Base-by-base conservation (phyloP, 2,113 vertebrate species). In the Phyllostomus discolor region DNA sequence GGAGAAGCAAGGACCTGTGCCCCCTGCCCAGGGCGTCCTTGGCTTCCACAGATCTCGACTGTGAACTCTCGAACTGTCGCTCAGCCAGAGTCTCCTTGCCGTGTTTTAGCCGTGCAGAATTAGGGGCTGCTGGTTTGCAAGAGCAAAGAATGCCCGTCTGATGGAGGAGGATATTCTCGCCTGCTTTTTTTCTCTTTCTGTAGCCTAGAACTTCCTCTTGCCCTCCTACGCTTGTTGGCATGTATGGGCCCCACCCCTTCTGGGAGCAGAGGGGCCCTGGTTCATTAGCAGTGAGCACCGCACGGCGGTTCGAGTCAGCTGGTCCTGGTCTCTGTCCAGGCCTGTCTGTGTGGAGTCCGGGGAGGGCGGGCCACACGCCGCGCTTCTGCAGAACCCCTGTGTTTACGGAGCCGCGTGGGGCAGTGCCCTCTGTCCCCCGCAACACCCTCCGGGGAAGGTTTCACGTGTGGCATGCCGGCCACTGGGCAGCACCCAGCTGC, bases 261-360 rank as follows among this genome's bases (percentile, higher is more conserved):
- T 26, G 66, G 75, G 67, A 62, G 54, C 50, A 80, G 70, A 41
- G 43, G 91, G 72, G 57, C 66, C 57, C 50, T 31, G 43, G 62
- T 31, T 41, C 48, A 81, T 79, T 94, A 64, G 78, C 85, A 92
- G 1, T 86, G 46, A 83, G 91, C 95, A 95, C 86, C 46, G 89
- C 38, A 52, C 33, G 11, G 59, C 67, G 67, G 81, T 85, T 59
- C 8, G 28, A 52, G 96, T 64, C 19, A 22, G 2, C 24, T 0
- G 20, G 64, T 48, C 81, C 66, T 19, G 4, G 12, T 41, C 72
- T n/a, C 26, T 3, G 46, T 41, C 82, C 72, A 52, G 41, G 76
- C 43, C 41, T 16, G 72, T 22, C 33, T 35, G 26, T 28, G 43
- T 62, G 90, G 73, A 73, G 52, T 52, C 83, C 0, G 0, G 62